These are phyloP conservation scores for Limnephilus rhombicus DNA, from an alignment of 2,888 invertebrate species.

Conservation along the genomic window DNA sequence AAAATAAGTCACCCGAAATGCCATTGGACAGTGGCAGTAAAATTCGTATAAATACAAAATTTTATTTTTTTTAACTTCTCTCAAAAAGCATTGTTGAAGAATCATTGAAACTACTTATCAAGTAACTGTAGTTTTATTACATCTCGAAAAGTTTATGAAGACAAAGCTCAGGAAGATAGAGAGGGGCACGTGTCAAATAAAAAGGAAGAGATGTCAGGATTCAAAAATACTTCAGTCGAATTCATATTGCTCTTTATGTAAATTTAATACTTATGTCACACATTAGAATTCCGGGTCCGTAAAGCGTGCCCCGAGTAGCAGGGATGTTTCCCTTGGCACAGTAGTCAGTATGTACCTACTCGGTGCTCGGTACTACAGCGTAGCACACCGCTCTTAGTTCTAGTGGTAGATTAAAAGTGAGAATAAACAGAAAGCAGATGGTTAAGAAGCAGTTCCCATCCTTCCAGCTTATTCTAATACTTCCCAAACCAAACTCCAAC, in stretches of 20 bases:
- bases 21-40: neutral
- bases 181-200: neutral
- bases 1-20: neutral
- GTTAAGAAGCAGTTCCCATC: slow-evolving; percentile 32
- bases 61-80: neutral
- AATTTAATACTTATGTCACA: slow-evolving; percentile 1
- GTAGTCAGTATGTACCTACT: too few species aligned
- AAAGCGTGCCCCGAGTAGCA: neutral
- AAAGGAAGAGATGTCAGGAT: neutral
- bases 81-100: neutral
- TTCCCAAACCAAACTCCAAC: slow-evolving; percentile 34
- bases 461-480: slow-evolving; percentile 38
- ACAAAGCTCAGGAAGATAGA: neutral
- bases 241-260: slow-evolving; percentile 1
- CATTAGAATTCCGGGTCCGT: neutral
- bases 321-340: slow-evolving; percentile 8
- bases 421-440: slow-evolving; percentile 42
- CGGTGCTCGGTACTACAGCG: neutral
- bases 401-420: slow-evolving; percentile 43
- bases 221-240: neutral
- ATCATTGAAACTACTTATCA: neutral
- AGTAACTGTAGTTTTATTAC: neutral
- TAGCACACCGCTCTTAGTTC: neutral
- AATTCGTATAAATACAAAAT: neutral
- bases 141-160: neutral